These are phyloP conservation scores for Eurytemora carolleeae DNA, from an alignment of 1,140 invertebrate species.

Conservation along the genomic window DNA sequence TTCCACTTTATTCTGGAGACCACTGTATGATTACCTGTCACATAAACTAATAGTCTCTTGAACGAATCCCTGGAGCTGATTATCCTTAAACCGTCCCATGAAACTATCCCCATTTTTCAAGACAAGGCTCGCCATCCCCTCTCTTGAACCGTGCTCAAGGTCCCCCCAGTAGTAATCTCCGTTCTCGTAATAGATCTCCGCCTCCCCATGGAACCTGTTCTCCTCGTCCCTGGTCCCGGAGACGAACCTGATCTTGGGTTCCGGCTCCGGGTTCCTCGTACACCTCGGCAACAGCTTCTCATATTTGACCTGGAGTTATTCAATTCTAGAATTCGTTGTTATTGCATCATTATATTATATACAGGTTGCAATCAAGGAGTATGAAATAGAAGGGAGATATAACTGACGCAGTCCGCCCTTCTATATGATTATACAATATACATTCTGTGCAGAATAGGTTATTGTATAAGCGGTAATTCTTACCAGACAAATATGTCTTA, in stretches of 20 bases:
- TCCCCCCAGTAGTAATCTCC: neutral
- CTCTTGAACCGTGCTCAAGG: neutral
- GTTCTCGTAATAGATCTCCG: neutral
- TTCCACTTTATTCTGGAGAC: too few species aligned
- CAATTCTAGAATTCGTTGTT: too few species aligned
- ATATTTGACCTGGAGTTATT: too few species aligned
- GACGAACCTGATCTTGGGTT: neutral
- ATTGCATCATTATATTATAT: too few species aligned
- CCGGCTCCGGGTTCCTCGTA: neutral
- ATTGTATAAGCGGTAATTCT: too few species aligned
- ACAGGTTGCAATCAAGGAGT: too few species aligned
- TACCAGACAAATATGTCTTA: too few species aligned
- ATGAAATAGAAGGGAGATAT: too few species aligned
- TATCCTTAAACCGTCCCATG: neutral
- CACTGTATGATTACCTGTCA: neutral
- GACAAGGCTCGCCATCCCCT: neutral
- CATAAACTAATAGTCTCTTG: neutral
- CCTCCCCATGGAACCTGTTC: neutral
- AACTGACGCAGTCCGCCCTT: too few species aligned
- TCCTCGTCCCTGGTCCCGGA: neutral
- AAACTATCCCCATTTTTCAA: neutral
- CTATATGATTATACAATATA: too few species aligned
- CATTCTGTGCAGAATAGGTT: too few species aligned
- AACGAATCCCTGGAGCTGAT: neutral
- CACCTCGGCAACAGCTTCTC: neutral